A percentile compares a stretch with the other conserved stretches of the same genome.
Evolutionary conservation across 2,888 invertebrate genomes (phyloP).

Genomic region (Tetrapedia diversipes): DNA sequence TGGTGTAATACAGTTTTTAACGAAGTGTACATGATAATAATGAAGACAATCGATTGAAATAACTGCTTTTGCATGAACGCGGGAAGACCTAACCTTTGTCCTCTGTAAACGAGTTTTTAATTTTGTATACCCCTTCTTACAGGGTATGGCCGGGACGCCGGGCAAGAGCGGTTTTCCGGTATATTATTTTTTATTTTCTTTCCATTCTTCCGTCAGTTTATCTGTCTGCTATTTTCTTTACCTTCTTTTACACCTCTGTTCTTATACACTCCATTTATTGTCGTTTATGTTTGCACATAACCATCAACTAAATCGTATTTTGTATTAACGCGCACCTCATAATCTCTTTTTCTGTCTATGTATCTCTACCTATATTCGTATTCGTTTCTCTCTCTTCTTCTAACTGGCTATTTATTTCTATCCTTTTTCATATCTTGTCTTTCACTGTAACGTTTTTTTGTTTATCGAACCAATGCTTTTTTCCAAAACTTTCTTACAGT

Average conservation of each 20-base stretch:
- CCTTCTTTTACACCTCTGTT: constrained; percentile 8
- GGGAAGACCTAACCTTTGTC: constrained; percentile 58
- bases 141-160: constrained; percentile 92
- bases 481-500: constrained; percentile 33
- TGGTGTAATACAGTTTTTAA: constrained; percentile 41
- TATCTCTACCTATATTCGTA: too few relatives aligned
- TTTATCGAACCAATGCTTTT: constrained; percentile 50
- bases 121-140: constrained; percentile 83
- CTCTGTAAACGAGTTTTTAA: constrained; percentile 75
- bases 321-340: constrained; percentile 44
- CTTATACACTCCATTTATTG: constrained; percentile 24
- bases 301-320: constrained; percentile 44
- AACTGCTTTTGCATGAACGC: constrained; percentile 70
- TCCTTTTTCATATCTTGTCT: background rate
- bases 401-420: constrained; percentile 7
- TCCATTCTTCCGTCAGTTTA: constrained; percentile 66
- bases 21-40: constrained; percentile 46
- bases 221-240: constrained; percentile 21
- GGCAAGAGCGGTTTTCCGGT: constrained; percentile 97
- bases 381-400: background rate
- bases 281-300: constrained; percentile 52
- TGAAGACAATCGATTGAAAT: constrained; percentile 53
- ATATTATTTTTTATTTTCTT: constrained; percentile 85
- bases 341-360: constrained; percentile 35
- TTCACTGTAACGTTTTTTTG: constrained; percentile 19